A percentile compares a stretch with the other conserved stretches of the same genome.
These are phyloP conservation scores for Sibirionetta formosa DNA, from an alignment of 2,797 vertebrate genomes.

Conservation along the genomic window DNA sequence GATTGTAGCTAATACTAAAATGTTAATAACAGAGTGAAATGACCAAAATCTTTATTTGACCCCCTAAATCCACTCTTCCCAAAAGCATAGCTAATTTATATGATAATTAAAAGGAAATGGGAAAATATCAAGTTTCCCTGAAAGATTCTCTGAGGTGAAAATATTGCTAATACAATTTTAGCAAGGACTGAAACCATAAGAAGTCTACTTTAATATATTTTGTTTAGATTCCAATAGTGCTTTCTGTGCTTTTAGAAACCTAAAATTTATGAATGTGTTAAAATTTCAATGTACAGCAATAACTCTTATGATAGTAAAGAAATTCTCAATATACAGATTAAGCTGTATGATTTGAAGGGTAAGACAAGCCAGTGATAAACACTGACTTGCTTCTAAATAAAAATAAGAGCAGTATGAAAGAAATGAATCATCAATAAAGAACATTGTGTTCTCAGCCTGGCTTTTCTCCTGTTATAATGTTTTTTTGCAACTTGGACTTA, in stretches of 20 bases:
- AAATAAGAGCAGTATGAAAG: neutral
- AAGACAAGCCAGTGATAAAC: neutral
- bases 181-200: neutral
- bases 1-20: neutral
- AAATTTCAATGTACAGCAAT: neutral
- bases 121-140: neutral
- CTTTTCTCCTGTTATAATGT: neutral
- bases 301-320: neutral
- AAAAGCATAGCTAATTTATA: constrained; percentile 27
- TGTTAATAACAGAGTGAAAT: neutral
- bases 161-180: neutral
- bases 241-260: neutral
- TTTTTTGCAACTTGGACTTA: neutral
- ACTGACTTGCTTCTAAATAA: neutral
- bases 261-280: neutral
- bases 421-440: neutral
- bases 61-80: neutral
- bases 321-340: neutral
- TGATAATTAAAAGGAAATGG: constrained; percentile 43
- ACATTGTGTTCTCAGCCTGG: neutral
- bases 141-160: constrained; percentile 1
- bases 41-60: constrained; percentile 25
- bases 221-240: neutral
- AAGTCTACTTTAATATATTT: neutral
- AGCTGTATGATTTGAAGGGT: neutral